Evolutionary conservation across 2,888 invertebrate species (phyloP).

Genomic region (Sesamia inferens): DNA sequence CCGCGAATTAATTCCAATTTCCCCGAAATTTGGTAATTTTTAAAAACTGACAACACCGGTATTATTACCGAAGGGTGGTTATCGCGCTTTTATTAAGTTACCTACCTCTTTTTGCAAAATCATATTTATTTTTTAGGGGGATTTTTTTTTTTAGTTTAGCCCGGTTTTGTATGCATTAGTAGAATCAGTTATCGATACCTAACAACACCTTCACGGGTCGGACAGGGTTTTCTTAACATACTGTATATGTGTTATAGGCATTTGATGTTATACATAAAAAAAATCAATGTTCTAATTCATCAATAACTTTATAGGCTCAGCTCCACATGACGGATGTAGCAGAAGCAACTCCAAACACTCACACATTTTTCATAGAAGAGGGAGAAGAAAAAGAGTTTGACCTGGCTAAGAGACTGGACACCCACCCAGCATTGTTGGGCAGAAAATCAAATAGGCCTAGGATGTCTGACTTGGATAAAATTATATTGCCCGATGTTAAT

Average conservation of each 20-base stretch:
- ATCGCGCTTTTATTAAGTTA: too few relatives aligned
- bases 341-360: slow-evolving; percentile 92
- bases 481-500: slow-evolving; percentile 90
- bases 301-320: slow-evolving; percentile 89
- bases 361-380: slow-evolving; percentile 94
- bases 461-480: slow-evolving; percentile 89
- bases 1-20: too few relatives aligned
- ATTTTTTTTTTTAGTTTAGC: too few relatives aligned
- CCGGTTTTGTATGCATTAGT: too few relatives aligned
- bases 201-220: too few relatives aligned
- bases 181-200: too few relatives aligned
- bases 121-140: too few relatives aligned
- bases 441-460: slow-evolving; percentile 93
- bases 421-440: slow-evolving; percentile 92
- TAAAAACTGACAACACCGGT: too few relatives aligned
- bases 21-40: too few relatives aligned
- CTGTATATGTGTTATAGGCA: neutral
- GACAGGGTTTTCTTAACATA: too few relatives aligned
- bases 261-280: neutral
- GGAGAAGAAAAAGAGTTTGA: slow-evolving; percentile 91
- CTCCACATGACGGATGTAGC: slow-evolving; percentile 95
- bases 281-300: neutral
- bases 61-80: too few relatives aligned
- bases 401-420: slow-evolving; percentile 92
- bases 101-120: too few relatives aligned